Conservation (phyloP, 1,140 invertebrate genomes). For the Heterodera schachtii region DNA sequence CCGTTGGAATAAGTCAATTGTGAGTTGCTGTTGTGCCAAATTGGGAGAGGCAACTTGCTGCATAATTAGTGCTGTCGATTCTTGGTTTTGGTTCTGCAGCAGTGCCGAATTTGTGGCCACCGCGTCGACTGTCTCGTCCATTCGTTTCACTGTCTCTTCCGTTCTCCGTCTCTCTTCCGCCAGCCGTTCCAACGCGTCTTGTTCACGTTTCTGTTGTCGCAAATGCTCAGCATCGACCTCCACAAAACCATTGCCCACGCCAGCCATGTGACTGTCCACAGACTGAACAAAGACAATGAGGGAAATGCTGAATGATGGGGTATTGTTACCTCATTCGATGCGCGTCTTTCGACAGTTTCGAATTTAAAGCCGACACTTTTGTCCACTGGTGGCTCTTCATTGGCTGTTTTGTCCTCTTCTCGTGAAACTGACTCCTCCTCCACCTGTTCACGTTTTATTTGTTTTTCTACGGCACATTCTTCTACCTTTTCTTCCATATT, state of each 20-base stretch:
- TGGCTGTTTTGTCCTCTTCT: neutral
- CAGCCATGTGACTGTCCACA: slow-evolving; percentile 24
- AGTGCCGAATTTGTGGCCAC: slow-evolving; percentile 8
- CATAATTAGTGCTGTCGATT: neutral
- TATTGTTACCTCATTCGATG: slow-evolving; percentile 28
- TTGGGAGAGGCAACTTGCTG: neutral
- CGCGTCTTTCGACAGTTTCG: slow-evolving; percentile 30
- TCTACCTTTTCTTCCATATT: slow-evolving; percentile 1
- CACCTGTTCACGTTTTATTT: neutral
- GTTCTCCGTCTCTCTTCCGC: slow-evolving; percentile 20
- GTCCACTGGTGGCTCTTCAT: neutral
- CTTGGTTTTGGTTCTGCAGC: slow-evolving; percentile 13
- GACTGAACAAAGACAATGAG: slow-evolving; percentile 9
- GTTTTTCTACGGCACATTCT: too few relatives aligned
- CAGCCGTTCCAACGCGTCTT: slow-evolving; percentile 22
- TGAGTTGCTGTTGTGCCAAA: neutral
- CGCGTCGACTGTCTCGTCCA: slow-evolving; percentile 33
- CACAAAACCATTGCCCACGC: slow-evolving; percentile 32
- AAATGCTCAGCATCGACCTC: slow-evolving; percentile 36
- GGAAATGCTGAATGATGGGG: too few relatives aligned
- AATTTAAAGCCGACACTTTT: slow-evolving; percentile 23
- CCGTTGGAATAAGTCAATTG: neutral
- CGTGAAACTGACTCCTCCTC: neutral
- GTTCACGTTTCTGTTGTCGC: slow-evolving; percentile 32
- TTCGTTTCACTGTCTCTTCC: slow-evolving; percentile 21